These are phyloP conservation scores for Drosophila nigrodunni DNA, from an alignment of 1,140 invertebrate species.

Conservation along the genomic window DNA sequence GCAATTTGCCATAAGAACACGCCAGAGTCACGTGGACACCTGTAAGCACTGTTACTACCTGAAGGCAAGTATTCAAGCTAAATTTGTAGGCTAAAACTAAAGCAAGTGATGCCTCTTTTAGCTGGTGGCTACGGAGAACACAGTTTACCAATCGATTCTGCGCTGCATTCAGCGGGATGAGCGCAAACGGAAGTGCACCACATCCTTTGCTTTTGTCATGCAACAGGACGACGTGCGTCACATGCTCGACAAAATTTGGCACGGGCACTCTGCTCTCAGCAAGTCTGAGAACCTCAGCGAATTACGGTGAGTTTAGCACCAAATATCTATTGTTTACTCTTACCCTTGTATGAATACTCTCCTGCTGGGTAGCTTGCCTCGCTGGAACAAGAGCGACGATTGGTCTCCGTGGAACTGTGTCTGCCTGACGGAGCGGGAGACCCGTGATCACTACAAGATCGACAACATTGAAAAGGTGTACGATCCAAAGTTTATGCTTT, in stretches of 20 bases:
- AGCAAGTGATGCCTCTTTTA: background rate
- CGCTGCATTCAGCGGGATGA: constrained; percentile 86
- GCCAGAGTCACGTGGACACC: constrained; percentile 78
- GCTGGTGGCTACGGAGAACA: constrained; percentile 72
- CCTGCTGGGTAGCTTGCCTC: constrained; percentile 76
- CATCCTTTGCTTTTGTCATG: constrained; percentile 86
- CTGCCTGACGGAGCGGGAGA: constrained; percentile 87
- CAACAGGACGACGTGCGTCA: constrained; percentile 87
- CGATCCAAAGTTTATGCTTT: constrained; percentile 84
- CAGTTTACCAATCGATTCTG: constrained; percentile 86
- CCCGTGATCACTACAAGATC: constrained; percentile 85
- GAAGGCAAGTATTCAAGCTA: constrained; percentile 52
- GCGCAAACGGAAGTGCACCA: constrained; percentile 84
- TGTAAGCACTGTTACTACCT: constrained; percentile 80
- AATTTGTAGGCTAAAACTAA: background rate
- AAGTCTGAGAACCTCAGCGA: constrained; percentile 86
- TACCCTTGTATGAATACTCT: background rate
- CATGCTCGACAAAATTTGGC: constrained; percentile 88
- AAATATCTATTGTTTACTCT: background rate
- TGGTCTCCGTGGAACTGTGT: constrained; percentile 90
- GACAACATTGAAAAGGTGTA: constrained; percentile 85
- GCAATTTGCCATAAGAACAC: constrained; percentile 74
- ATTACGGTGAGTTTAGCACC: constrained; percentile 76
- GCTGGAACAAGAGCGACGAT: constrained; percentile 86
- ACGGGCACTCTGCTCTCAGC: constrained; percentile 87